Evolutionary conservation across 2,797 vertebrate genomes (phyloP), one percentile per base, ranked within the genome.

Genomic region (Triplophysa yarkandensis): DNA sequence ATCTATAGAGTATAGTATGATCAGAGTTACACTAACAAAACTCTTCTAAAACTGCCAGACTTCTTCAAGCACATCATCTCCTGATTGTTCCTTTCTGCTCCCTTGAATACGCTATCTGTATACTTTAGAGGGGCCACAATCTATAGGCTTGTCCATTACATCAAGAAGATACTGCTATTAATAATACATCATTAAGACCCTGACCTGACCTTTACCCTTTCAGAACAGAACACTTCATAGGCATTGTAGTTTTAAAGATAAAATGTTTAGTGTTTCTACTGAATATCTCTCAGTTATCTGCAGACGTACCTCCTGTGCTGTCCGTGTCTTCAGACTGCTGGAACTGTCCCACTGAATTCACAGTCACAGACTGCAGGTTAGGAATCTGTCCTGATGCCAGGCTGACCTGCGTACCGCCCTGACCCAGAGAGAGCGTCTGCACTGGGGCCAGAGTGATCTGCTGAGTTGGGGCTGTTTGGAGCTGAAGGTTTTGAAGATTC

Each of bases 371-470:
- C 88, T 99, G 98, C 82, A 99, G 93, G 90, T 98, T 98, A 88
- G 98, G 97, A 85, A 98, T 96, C 83, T 98, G 96, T 82, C 95
- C 95, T 67, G 95, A 90, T 88, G 92, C 91, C 89, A 97, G 91
- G 92, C 93, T 94, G 87, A 96, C 93, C 63, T 92, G 87, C 0
- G 91, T 88, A 81, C 92, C 91, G 82, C 92, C 90, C 89, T 95
- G 94, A 81, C 96, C 96, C 87, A 99, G 92, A 10, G 97, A 97
- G 82, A 99, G 93, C 25, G 97, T 97, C 88, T 98, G 98, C 85
- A 99, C 94, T 43, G 98, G 97, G 41, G 97, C 97, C 86, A 99
- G 89, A 46, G 98, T 99, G 85, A 99, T 98, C 87, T 99, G 98
- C 85, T 99, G 97, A 77, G 96, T 90, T 68, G 94, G 93, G 34